A percentile compares a stretch with the other conserved stretches of the same genome.
Evolutionary conservation across 2,797 vertebrate species (phyloP).

Genomic region (Pachyuromys duprasi): DNA sequence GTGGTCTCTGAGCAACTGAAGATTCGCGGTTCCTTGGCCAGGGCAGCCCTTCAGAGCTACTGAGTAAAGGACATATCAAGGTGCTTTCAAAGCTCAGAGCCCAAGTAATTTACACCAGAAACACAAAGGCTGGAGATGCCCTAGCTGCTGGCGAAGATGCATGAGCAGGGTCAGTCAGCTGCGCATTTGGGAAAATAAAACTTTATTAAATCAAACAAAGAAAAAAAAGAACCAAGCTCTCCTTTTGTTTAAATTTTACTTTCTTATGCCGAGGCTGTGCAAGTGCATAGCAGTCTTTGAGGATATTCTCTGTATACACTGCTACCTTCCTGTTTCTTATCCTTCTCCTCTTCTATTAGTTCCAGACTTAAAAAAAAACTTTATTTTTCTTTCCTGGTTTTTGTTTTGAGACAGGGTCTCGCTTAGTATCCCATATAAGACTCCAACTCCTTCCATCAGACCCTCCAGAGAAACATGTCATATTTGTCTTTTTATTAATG

Average conservation of each 20-base stretch:
- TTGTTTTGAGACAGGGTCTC: neutral
- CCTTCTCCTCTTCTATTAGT: neutral
- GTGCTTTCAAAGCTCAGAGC: too few relatives aligned
- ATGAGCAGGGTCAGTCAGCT: too few relatives aligned
- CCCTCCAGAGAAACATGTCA: neutral
- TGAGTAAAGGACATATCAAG: too few relatives aligned
- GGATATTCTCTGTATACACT: neutral
- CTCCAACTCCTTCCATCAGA: neutral
- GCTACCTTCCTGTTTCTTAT: neutral
- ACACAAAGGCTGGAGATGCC: too few relatives aligned
- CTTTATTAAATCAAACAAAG: too few relatives aligned
- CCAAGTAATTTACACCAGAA: too few relatives aligned
- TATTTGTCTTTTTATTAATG: neutral
- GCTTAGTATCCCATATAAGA: neutral
- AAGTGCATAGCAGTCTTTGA: neutral
- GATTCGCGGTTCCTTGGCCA: too few relatives aligned
- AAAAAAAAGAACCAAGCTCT: neutral
- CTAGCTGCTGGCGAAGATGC: too few relatives aligned
- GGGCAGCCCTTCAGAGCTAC: too few relatives aligned
- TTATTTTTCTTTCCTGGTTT: neutral
- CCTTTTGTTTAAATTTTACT: neutral
- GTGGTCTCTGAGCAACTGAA: too few relatives aligned
- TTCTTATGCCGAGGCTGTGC: neutral
- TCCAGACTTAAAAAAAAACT: neutral
- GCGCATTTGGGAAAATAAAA: too few relatives aligned